phyloP scores from a whole-genome alignment of 2,113 vertebrate genomes.

The Ceratotherium simum region DNA sequence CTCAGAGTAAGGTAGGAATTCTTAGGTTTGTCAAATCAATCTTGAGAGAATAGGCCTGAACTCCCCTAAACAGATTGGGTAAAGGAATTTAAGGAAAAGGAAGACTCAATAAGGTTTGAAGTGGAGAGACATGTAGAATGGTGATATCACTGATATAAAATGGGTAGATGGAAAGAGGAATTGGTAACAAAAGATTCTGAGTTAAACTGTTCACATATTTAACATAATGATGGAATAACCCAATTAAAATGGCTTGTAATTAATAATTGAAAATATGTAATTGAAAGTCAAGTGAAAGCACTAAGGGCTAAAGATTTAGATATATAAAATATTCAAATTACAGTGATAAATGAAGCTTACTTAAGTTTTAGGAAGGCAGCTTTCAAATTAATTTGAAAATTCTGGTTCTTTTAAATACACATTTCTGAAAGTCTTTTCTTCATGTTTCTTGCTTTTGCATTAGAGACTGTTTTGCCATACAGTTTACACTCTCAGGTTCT shows the following conservation, averaged over 20 bases:
- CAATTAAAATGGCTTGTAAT: not conserved
- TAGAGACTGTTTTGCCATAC: not conserved
- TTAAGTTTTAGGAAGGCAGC: not conserved
- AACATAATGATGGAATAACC: not conserved
- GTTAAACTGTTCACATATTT: slow-evolving; percentile 18
- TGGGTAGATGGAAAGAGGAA: not conserved
- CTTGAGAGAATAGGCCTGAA: not conserved
- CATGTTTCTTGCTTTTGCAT: not conserved
- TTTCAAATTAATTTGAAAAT: slow-evolving; percentile 46
- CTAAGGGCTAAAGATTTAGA: not conserved
- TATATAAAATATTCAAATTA: not conserved
- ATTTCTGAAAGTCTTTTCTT: slow-evolving; percentile 1
- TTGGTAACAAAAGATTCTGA: slow-evolving; percentile 24
- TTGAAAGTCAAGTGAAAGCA: slow-evolving; percentile 22
- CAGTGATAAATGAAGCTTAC: slow-evolving; percentile 10
- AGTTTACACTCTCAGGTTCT: slow-evolving; percentile 11
- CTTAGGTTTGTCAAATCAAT: not conserved
- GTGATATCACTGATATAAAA: not conserved
- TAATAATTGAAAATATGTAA: slow-evolving; percentile 33
- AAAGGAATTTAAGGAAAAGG: slow-evolving; percentile 43
- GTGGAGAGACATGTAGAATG: not conserved
- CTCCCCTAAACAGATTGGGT: not conserved
- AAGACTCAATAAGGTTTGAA: not conserved
- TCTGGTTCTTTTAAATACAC: not conserved
- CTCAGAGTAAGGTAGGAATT: not conserved